phyloP scores from a whole-genome alignment of 2,797 vertebrate genomes.

The Sebastolobus altivelis region DNA sequence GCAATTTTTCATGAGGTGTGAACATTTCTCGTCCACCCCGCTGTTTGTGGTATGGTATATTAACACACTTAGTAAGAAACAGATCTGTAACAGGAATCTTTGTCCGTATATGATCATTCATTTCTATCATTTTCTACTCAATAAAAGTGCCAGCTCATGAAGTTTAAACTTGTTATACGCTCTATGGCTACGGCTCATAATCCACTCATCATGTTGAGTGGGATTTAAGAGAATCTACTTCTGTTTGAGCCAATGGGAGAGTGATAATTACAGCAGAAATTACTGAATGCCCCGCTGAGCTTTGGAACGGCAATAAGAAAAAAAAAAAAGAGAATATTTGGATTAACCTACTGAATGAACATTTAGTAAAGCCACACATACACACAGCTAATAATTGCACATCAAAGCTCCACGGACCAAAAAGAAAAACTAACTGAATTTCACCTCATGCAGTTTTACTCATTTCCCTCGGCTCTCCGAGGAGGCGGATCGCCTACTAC shows the following conservation, averaged over 20 bases:
- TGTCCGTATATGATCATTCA: neutral
- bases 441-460: conserved; percentile 39
- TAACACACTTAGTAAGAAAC: conserved; percentile 6
- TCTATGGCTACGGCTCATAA: conserved; percentile 63
- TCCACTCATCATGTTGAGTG: conserved; percentile 72
- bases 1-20: conserved; percentile 15
- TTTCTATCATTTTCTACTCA: conserved; percentile 16
- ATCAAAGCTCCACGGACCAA: conserved; percentile 58
- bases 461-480: conserved; percentile 32
- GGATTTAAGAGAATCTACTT: conserved; percentile 76
- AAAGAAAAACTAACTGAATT: conserved; percentile 45
- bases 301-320: conserved; percentile 41
- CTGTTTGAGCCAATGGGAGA: conserved; percentile 68
- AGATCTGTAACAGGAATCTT: neutral
- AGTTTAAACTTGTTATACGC: conserved; percentile 62
- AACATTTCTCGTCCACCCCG: neutral
- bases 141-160: conserved; percentile 45
- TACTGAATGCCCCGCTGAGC: conserved; percentile 70
- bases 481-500: neutral
- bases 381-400: conserved; percentile 70
- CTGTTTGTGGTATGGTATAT: neutral
- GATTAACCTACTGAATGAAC: conserved; percentile 72
- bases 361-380: conserved; percentile 66
- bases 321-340: conserved; percentile 56
- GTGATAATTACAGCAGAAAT: conserved; percentile 77